phyloP scores from a whole-genome alignment of 2,888 invertebrate genomes.

The Perizoma affinitatum region DNA sequence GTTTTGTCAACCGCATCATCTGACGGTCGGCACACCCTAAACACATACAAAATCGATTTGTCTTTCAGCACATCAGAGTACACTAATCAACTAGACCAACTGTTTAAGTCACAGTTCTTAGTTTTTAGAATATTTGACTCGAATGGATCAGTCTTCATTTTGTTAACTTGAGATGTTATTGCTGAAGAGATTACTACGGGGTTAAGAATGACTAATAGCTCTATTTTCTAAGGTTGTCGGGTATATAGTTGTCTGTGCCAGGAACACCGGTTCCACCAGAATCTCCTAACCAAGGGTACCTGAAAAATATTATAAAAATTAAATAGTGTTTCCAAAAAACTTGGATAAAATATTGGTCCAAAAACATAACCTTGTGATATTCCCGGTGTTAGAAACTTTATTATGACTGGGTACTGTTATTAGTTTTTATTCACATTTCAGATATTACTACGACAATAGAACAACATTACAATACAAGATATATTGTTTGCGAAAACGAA shows the following conservation, averaged over 20 bases:
- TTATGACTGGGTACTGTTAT: conserved; percentile 11
- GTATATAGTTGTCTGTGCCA: conserved; percentile 91
- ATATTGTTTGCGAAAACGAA: conserved; percentile 12
- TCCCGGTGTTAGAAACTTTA: conserved; percentile 12
- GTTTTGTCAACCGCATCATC: no score
- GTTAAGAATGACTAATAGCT: conserved; percentile 34
- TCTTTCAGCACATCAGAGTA: background rate
- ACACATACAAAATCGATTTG: no score
- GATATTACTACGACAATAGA: conserved; percentile 15
- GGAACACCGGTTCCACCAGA: conserved; percentile 92
- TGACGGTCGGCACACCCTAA: no score
- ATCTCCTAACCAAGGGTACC: conserved; percentile 95
- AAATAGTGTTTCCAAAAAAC: no score
- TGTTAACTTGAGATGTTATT: conserved; percentile 1
- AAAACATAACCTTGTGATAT: conserved; percentile 16
- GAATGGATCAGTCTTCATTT: conserved; percentile 22
- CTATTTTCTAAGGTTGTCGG: conserved; percentile 84
- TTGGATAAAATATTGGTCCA: background rate
- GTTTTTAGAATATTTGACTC: conserved; percentile 7
- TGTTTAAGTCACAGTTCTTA: background rate
- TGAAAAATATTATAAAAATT: conserved; percentile 47
- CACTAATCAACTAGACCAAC: background rate
- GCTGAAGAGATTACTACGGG: conserved; percentile 48
- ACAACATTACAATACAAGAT: conserved; percentile 10
- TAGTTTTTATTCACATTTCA: conserved; percentile 17